Evolutionary conservation across 2,797 vertebrate species (phyloP).

Genomic region (Todus mexicanus): DNA sequence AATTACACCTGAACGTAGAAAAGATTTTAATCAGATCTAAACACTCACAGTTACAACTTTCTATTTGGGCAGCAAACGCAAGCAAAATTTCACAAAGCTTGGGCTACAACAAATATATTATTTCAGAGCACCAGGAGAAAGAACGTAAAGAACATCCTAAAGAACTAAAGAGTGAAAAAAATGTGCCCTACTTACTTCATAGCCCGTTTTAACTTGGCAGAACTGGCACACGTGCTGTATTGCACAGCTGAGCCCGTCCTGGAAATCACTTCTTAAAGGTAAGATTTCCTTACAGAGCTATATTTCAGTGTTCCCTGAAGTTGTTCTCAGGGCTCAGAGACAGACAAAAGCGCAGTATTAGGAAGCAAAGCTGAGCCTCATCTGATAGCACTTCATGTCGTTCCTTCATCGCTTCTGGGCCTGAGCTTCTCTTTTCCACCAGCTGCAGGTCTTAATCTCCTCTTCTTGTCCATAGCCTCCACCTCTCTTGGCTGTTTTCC

Average conservation of each 20-base stretch:
- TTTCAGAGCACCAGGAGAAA: neutral
- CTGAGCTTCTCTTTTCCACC: neutral
- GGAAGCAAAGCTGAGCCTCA: neutral
- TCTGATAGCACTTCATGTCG: neutral
- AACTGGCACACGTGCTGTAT: neutral
- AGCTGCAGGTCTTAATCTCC: neutral
- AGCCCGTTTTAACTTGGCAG: neutral
- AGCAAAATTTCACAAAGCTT: neutral
- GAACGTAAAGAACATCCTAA: neutral
- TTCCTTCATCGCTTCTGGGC: neutral
- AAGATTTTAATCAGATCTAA: slow-evolving; percentile 10
- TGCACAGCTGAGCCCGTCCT: neutral
- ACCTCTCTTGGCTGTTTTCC: neutral
- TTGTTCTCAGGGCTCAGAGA: neutral
- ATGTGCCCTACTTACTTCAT: neutral
- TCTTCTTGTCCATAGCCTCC: neutral
- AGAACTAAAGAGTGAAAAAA: neutral
- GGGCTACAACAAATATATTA: neutral
- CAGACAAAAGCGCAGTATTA: neutral
- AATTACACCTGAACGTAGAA: neutral
- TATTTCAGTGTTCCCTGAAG: neutral
- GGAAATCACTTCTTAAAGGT: neutral
- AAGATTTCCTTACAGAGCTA: neutral
- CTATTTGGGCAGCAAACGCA: neutral
- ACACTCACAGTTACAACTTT: neutral